Base-by-base conservation (phyloP, 2,797 vertebrate species). In the Fringilla coelebs region DNA sequence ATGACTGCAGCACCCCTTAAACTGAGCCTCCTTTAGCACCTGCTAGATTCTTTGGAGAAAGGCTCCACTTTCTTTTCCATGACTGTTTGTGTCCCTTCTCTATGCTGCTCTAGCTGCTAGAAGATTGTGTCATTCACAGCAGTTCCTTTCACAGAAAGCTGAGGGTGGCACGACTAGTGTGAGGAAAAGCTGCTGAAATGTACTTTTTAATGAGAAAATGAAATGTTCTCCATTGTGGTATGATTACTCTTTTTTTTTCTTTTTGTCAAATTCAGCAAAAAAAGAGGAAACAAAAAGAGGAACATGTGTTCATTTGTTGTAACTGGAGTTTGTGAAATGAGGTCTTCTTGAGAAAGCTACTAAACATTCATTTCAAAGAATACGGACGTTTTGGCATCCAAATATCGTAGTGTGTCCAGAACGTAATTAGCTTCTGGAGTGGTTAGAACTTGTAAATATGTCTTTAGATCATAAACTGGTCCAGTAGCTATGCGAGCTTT, bases 211-310 rank as follows among this genome's bases (percentile, higher is more conserved):
- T 96, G 92, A 97, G 97, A 98, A 98, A 97, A 97, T 94, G 84
- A 97, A 97, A 92, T 97, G 96, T 97, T 97, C 97, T 97, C 83
- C 96, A 94, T 87, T 97, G 96, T 3, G 90, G 96, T 96, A 80
- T 79, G 94, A 89, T 94, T 66, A 38, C 28, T 43, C 61, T 24
- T 20, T 41, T n/a, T 94, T n/a, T 66, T 94, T 96, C 91, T 89
- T 92, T 17, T 36, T 24, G 92, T 96, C 89, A 92, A 96, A 96
- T 95, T 97, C 96, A 97, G 96, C 94, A 97, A 96, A 96, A 96
- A 96, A 98, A 97, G 97, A 96, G 97, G 97, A 98, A 98, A 96
- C 79, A 96, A 96, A 97, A 98, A 97, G 95, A 96, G 97, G 97
- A 98, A 98, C 96, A 68, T 85, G 51, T 96, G 87, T 94, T 98